Evolutionary conservation across 2,797 vertebrate species (phyloP), one percentile per base, ranked within the genome.

Genomic region (Remorina albescens): DNA sequence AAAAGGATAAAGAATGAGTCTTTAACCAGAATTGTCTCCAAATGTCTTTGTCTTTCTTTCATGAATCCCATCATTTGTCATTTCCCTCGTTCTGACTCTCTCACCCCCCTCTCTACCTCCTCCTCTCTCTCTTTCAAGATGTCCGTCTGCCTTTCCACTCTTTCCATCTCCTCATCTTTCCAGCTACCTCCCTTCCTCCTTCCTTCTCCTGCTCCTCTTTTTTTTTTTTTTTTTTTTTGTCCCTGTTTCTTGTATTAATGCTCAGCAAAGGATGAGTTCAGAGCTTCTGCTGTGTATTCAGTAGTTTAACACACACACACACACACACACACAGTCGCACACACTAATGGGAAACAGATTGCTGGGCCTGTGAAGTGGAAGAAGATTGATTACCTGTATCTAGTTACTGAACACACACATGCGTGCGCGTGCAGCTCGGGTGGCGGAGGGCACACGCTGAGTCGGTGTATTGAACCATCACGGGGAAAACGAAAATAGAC

Each of bases 371-470:
- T 90, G 91, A 92, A 91, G 91, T 89, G 84, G 92, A 93, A 72
- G 88, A 92, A 94, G 94, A 94, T 94, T 94, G 92, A 95, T 94
- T 90, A 93, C 92, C 91, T 91, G 86, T 91, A 94, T 95, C 91
- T 90, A 87, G 92, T 94, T 94, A 93, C 93, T 82, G 76, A 88
- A 88, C 85, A 88, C 87, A 89, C 87, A 88, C 83, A 61, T 67
- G 79, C 72, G 72, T 82, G 81, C 55, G 81, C 67, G 70, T 83
- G 90, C 85, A 71, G 78, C 42, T 58, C 67, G 85, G 78, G 86
- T 84, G 84, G 88, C 61, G 57, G 74, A 80, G 84, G 77, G 79
- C 73, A n/a, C 80, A 61, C 58, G 77, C 82, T 74, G 85, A 34
- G 78, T 80, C 49, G 23, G 64, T 53, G 81, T 80, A 82, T 86